Base-by-base conservation (phyloP, 2,888 invertebrate genomes). In the Augochlorella aurata region DNA sequence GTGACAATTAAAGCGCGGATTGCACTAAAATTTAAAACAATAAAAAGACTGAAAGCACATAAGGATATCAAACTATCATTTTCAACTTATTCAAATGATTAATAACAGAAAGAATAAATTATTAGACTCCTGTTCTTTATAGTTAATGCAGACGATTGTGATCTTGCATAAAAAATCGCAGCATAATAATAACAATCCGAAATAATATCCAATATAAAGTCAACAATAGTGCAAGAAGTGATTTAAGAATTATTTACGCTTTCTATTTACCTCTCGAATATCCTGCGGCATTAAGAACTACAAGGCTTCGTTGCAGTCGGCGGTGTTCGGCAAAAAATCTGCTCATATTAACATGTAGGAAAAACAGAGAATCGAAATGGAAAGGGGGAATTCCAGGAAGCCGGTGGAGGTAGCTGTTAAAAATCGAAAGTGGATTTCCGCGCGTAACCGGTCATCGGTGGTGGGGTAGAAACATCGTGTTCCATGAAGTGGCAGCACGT, bases 401-500 rank as follows among this genome's bases (percentile, higher is more conserved):
- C 50, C 49, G 67, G 29, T 72, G 50, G 29, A 78, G 18, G 50
- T 72, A 71, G 50, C 72, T 81, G 76, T 77, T 72, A 85, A 78
- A 82, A 85, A 82, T 85, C 82, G 85, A 85, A 85, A 85, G 79
- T 85, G 79, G 75, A 79, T 85, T 85, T 81, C 85, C 74, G 77
- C 74, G 79, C 79, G 77, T 85, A 79, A 83, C 73, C 74, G 76
- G 74, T 72, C 71, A 65, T 21, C 21, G 44, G 66, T 24, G 68
- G 74, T 58, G 74, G 66, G 47, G 75, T 50, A 77, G 54, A 67
- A 79, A 70, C 66, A 58, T 54, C 47, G 58, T 54, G 67, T 61
- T 49, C 54, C 65, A 65, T 63, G 85, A 66, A 75, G 77, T 75
- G 61, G 74, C 78, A 81, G 85, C 84, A 85, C 82, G 82, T 85